Evolutionary conservation across 2,797 vertebrate species (phyloP), one percentile per base, ranked within the genome.

Genomic region (Adrianichthys oophorus): DNA sequence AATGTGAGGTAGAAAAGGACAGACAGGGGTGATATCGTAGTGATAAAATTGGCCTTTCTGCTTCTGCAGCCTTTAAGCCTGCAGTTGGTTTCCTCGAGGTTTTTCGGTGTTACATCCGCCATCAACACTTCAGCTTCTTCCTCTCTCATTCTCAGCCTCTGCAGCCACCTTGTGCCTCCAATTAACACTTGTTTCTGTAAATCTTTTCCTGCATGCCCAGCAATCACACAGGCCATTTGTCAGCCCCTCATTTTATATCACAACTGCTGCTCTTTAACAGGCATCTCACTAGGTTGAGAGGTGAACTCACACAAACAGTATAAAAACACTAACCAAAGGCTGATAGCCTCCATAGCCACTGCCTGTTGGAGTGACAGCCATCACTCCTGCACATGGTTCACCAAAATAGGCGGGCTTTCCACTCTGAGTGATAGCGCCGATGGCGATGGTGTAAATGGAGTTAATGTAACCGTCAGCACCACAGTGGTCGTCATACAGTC

Each of bases 241-340:
- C 72, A 82, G 73, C 59, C 65, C 32, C 66, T 82, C 69, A 83
- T 88, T 87, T 89, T 91, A 91, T 91, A 91, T 87, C 87, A 87
- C 85, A 89, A 80, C 72, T 72, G 68, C 61, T 85, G 76, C 77
- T 84, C 83, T 89, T 88, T 89, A 88, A 85, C 83, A 85, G 79
- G 68, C 75, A 77, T 76, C 74, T 81, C 76, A 64, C 77, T 70
- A 56, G 84, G 78, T 79, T 74, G 45, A 47, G 58, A 47, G 66
- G 60, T 58, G 45, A 18, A 29, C 56, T 41, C 51, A 59, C 48
- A 57, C 58, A 59, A 48, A 63, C 43, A 56, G 44, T 55, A 59
- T 56, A 60, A 19, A 49, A 62, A 78, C 70, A 86, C 82, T 90
- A 69, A 83, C 86, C 85, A 91, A 78, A 49, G 83, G 86, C 66